A percentile compares a stretch with the other conserved stretches of the same genome.
phyloP scores from a whole-genome alignment of 2,797 vertebrate genomes.

The Pteronotus mesoamericanus region DNA sequence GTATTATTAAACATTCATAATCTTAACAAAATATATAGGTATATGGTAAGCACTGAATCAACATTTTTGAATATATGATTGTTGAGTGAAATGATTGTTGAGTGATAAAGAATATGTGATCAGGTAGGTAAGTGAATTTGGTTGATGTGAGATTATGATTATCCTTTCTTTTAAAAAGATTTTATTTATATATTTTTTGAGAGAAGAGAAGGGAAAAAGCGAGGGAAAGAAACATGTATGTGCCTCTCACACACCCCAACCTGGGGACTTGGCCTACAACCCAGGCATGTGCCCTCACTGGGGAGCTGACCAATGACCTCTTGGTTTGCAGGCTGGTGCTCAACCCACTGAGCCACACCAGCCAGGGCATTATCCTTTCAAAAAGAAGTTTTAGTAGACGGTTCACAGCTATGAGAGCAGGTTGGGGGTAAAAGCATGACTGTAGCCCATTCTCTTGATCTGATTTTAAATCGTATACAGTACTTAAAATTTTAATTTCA shows the following conservation, averaged over 20 bases:
- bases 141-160: background rate
- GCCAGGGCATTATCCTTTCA: background rate
- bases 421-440: background rate
- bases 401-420: background rate
- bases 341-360: background rate
- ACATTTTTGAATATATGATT: background rate
- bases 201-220: background rate
- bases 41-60: background rate
- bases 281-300: background rate
- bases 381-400: background rate
- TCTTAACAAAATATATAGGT: slow-evolving; percentile 3
- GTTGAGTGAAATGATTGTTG: background rate
- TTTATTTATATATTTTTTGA: background rate
- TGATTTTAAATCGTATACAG: slow-evolving; percentile 2
- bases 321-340: background rate
- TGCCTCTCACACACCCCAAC: background rate
- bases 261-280: background rate
- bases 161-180: background rate
- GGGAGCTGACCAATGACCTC: background rate
- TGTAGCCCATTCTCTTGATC: background rate
- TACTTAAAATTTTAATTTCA: background rate
- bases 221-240: background rate
- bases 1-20: slow-evolving; percentile 27
- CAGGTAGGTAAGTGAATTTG: background rate
- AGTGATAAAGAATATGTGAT: background rate